Evolutionary conservation across 2,113 vertebrate genomes (phyloP).

Genomic region (Nettapus auritus): DNA sequence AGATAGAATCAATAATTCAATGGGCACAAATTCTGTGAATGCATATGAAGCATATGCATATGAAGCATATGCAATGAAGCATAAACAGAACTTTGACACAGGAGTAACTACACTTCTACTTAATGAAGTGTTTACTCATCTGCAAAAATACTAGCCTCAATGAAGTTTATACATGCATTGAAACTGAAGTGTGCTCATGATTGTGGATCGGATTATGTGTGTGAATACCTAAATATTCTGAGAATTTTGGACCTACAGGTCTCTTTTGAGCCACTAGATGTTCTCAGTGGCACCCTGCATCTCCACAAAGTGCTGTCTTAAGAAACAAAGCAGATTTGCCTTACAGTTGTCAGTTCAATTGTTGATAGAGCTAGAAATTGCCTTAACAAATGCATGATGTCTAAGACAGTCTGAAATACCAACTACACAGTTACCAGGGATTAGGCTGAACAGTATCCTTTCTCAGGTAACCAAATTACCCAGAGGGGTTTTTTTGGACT

Average conservation of each 20-base stretch:
- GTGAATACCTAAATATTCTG: neutral
- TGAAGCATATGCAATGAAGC: no score
- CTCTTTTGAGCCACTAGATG: neutral
- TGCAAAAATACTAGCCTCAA: neutral
- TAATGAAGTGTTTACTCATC: neutral
- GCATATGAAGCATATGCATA: no score
- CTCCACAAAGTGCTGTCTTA: neutral
- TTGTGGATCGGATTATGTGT: neutral
- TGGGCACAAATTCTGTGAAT: neutral
- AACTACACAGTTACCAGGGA: neutral
- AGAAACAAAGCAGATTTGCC: conserved; percentile 11
- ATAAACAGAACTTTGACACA: neutral
- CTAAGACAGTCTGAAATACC: neutral
- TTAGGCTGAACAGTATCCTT: neutral
- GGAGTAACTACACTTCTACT: neutral
- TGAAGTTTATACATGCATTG: neutral
- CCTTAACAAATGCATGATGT: neutral
- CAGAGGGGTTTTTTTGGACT: neutral
- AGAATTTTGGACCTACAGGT: neutral
- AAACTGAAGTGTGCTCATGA: neutral
- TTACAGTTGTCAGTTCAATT: neutral
- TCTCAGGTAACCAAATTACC: neutral
- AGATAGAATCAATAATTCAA: neutral
- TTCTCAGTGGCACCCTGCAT: neutral
- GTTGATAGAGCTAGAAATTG: neutral